phyloP scores from a whole-genome alignment of 1,140 invertebrate genomes.

The Philopotamus ludificatus region DNA sequence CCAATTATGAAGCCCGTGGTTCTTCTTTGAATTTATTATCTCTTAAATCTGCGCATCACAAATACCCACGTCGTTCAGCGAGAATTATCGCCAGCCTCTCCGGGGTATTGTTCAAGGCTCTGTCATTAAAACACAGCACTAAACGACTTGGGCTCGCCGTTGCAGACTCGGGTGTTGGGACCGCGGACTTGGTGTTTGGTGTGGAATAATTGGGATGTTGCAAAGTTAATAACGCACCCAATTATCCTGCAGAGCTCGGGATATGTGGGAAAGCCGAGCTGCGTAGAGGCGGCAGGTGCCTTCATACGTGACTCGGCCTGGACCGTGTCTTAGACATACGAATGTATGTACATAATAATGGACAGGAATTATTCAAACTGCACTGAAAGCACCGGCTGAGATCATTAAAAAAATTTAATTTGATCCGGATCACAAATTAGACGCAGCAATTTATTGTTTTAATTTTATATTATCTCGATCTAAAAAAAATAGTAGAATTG shows the following conservation, averaged over 20 bases:
- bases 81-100: too few relatives aligned
- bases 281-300: constrained; percentile 5
- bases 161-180: not conserved
- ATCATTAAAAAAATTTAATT: too few relatives aligned
- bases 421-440: too few relatives aligned
- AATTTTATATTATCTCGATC: too few relatives aligned
- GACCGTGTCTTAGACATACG: not conserved
- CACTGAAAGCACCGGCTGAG: constrained; percentile 9
- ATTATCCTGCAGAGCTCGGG: constrained; percentile 16
- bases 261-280: constrained; percentile 21
- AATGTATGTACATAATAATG: constrained; percentile 5
- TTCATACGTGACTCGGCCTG: not conserved
- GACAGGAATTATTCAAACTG: constrained; percentile 9
- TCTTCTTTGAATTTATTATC: too few relatives aligned
- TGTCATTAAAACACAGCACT: too few relatives aligned
- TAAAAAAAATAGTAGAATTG: too few relatives aligned
- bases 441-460: too few relatives aligned
- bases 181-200: not conserved
- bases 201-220: constrained; percentile 19
- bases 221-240: constrained; percentile 18
- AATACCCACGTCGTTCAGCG: not conserved
- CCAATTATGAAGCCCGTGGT: too few relatives aligned
- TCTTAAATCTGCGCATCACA: not conserved
- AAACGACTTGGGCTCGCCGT: not conserved
- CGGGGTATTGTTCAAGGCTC: too few relatives aligned